phyloP scores from a whole-genome alignment of 2,113 vertebrate species.

The Ursus arctos region DNA sequence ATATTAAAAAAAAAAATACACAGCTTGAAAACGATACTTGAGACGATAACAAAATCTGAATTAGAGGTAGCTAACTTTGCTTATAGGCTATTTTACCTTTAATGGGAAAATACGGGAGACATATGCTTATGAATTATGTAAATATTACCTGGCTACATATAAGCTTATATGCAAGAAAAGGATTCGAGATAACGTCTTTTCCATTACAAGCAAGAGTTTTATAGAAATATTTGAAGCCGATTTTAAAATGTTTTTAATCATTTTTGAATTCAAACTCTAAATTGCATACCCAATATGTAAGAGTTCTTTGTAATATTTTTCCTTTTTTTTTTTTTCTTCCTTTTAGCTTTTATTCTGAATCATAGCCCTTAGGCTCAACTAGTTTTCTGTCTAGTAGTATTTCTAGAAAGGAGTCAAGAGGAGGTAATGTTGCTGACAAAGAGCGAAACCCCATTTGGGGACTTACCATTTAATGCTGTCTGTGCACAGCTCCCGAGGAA shows the following conservation, averaged over 20 bases:
- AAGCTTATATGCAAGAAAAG: background rate
- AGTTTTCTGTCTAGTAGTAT: background rate
- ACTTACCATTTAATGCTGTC: background rate
- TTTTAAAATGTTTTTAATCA: conserved; percentile 20
- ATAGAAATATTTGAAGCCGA: background rate
- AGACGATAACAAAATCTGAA: background rate
- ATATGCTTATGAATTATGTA: background rate
- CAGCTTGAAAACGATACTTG: background rate
- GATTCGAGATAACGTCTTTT: background rate
- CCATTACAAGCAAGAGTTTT: background rate
- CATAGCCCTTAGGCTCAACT: background rate
- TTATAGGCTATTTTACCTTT: background rate
- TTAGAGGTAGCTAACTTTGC: background rate
- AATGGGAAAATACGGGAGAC: background rate
- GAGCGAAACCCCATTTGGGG: background rate
- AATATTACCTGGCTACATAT: background rate
- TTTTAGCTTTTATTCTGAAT: conserved; percentile 45
- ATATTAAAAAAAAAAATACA: background rate
- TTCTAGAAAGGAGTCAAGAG: background rate
- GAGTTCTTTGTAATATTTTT: background rate
- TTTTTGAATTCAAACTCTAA: conserved; percentile 52
- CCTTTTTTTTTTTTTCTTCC: background rate
- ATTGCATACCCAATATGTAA: background rate
- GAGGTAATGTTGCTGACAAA: background rate
- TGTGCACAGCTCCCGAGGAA: background rate